Evolutionary conservation across 1,140 invertebrate species (phyloP), one percentile per base, ranked within the genome.

Genomic region (Latrodectus geometricus): DNA sequence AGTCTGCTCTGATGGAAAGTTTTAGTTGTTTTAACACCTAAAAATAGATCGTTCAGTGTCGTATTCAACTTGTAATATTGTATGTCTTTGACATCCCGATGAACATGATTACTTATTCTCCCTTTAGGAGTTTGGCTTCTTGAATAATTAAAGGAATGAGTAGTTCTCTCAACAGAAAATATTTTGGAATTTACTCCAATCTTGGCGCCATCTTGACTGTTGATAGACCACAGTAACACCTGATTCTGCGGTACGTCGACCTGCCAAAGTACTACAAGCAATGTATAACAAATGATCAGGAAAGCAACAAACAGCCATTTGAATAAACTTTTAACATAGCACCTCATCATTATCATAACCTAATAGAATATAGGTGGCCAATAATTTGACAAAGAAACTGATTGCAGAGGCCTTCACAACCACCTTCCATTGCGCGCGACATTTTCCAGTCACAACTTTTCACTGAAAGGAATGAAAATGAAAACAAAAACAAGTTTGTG

Each of bases 11-110:
- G 91, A 91, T 98, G 96, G 92, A 97, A 97, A 91, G 94, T 94
- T 90, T 94, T 94, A 52, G 97, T 97, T 74, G 97, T 98, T 93
- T 98, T 98, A 21, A 98, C 96, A 92, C 96, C 97, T 90, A 98
- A 95, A 92, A 97, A 98, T 89, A 98, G 93, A 91, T 97, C 96
- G 91, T 96, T 93, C 85, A 97, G 92, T 14, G 56, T 76, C 15
- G 86, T 88, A 21, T 11, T 68, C 0, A 23, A 50, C 9, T 21
- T 66, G n/a, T 48, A 70, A 66, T 68, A 66, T 9, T 23, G 49
- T 66, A 23, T 49, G 9, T 76, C 72, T 73, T 75, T 81, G 20
- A 35, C 56, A 48, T 49, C 65, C 4, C 7, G 21, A n/a, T 20
- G n/a, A 35, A 54, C 9, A n/a, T 15, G 56, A 23, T 65, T 76